Evolutionary conservation across 2,797 vertebrate genomes (phyloP), one percentile per base, ranked within the genome.

Genomic region (Gymnodraco acuticeps): DNA sequence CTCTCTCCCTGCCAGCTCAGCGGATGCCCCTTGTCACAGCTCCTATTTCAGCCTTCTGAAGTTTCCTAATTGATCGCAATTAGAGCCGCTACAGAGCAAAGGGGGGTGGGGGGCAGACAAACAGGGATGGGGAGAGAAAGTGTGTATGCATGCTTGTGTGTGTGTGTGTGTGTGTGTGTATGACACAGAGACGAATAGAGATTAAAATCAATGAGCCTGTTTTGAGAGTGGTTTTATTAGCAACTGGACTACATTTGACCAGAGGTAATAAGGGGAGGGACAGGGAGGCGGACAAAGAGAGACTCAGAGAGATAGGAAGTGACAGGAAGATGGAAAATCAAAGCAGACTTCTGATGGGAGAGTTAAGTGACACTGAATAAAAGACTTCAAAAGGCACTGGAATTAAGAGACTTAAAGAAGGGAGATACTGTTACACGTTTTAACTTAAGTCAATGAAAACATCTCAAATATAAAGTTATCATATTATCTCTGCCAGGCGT

Each of bases 51-150:
- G 78, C 88, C 93, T 91, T 91, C 91, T 92, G 92, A 91, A 93
- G 90, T 93, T 94, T 95, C 90, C 87, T 94, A 94, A 94, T 94
- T 95, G 94, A 95, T 94, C 88, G 93, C 94, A 93, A 93, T 95
- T 94, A 94, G 89, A 94, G 89, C 88, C 62, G 75, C 84, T 87
- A 75, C 74, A 78, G 80, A 85, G 82, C 77, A 80, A 81, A 73
- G 58, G 73, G 56, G 52, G 27, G 58, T n/a, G 59, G 23, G 43
- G 67, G 74, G 62, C 52, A 47, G 71, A 66, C 70, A 75, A 77
- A 73, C 56, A n/a, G 81, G 81, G 80, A 89, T 77, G 70, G 67
- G 63, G 70, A 80, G 43, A 77, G 74, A 88, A 78, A 70, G 73
- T 68, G 67, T 72, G 64, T 46, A 38, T 66, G 52, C 15, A 3